Evolutionary conservation across 2,113 vertebrate species (phyloP).

Genomic region (Mesoclemmys tuberculata): DNA sequence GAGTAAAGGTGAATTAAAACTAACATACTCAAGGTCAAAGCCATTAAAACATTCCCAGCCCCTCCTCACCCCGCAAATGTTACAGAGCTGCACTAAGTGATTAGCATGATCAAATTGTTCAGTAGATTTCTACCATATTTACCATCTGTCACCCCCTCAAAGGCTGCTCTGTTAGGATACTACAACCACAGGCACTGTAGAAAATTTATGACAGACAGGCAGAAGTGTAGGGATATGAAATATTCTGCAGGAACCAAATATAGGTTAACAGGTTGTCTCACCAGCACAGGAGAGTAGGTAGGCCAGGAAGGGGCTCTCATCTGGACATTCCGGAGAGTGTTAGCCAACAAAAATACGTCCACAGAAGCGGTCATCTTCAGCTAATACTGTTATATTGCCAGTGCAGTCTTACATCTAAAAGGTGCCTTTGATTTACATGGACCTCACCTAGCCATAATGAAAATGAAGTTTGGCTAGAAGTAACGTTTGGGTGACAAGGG

Average conservation of each 20-base stretch:
- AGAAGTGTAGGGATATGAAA: background rate
- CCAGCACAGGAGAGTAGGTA: background rate
- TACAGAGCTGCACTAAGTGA: constrained; percentile 20
- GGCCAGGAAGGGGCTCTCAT: background rate
- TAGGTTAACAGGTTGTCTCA: background rate
- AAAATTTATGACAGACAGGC: background rate
- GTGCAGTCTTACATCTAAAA: background rate
- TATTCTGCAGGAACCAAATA: background rate
- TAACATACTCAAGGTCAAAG: constrained; percentile 15
- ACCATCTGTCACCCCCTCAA: background rate
- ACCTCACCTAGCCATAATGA: background rate
- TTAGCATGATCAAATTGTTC: background rate
- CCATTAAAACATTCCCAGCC: background rate
- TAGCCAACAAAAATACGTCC: too few species aligned
- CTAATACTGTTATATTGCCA: too few species aligned
- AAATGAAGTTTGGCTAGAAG: background rate
- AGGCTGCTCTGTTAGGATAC: background rate
- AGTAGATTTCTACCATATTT: constrained; percentile 23
- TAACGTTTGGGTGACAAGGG: background rate
- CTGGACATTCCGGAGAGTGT: too few species aligned
- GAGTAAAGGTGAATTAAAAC: constrained; percentile 11
- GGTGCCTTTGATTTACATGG: background rate
- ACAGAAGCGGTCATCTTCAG: too few species aligned
- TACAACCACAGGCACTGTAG: background rate
- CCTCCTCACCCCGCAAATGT: background rate